phyloP scores from a whole-genome alignment of 1,140 invertebrate genomes.

The Trissolcus basalis region DNA sequence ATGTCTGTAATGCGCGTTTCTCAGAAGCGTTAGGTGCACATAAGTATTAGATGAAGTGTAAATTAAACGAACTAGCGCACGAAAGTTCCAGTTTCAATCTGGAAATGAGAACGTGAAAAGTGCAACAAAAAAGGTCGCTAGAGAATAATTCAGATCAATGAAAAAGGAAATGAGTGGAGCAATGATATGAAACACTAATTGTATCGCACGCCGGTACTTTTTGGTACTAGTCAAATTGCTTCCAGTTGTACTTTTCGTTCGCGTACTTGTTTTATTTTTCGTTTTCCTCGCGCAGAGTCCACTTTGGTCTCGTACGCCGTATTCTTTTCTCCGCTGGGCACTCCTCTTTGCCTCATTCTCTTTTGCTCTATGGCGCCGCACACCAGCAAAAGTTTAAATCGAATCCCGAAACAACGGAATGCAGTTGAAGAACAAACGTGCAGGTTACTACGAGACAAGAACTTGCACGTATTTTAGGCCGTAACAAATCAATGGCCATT shows the following conservation, averaged over 20 bases:
- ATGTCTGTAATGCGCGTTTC: not conserved
- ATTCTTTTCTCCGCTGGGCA: constrained; percentile 31
- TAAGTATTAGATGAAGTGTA: constrained; percentile 28
- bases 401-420: constrained; percentile 69
- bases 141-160: constrained; percentile 50
- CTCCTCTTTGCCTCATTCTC: constrained; percentile 24
- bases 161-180: constrained; percentile 38
- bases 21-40: constrained; percentile 3
- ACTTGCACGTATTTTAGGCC: constrained; percentile 64
- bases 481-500: constrained; percentile 68
- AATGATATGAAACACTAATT: constrained; percentile 29
- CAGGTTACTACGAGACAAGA: constrained; percentile 58
- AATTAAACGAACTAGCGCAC: constrained; percentile 33
- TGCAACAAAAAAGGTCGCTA: constrained; percentile 47
- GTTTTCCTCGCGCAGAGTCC: constrained; percentile 33
- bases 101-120: constrained; percentile 53
- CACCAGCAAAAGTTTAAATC: constrained; percentile 68
- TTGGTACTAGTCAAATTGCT: constrained; percentile 68
- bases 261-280: constrained; percentile 17
- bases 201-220: constrained; percentile 60
- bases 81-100: constrained; percentile 54
- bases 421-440: constrained; percentile 63
- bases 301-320: constrained; percentile 29
- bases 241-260: constrained; percentile 47
- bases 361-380: constrained; percentile 50